Evolutionary conservation across 1,140 invertebrate genomes (phyloP).

Genomic region (Pogonomyrmex californicus): DNA sequence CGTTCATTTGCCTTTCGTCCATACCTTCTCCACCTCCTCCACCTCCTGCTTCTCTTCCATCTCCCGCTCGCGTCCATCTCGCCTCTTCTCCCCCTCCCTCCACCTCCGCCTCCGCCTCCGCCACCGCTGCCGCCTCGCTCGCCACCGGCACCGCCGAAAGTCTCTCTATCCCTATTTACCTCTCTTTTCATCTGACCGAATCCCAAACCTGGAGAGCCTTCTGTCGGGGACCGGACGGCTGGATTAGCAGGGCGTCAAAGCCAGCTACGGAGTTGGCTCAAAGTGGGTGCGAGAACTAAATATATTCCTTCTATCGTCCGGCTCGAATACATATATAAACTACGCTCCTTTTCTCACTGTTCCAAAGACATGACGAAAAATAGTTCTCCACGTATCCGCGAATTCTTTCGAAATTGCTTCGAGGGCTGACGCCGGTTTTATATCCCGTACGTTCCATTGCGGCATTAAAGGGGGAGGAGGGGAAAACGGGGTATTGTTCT

Average conservation of each 20-base stretch:
- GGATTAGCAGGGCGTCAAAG: conserved; percentile 82
- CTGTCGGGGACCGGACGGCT: conserved; percentile 71
- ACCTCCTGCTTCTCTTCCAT: conserved; percentile 62
- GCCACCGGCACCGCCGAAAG: conserved; percentile 60
- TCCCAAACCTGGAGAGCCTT: conserved; percentile 74
- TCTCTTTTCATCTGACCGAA: conserved; percentile 72
- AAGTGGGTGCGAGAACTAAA: conserved; percentile 77
- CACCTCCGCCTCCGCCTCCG: conserved; percentile 57
- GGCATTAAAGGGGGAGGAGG: conserved; percentile 32
- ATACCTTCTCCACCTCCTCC: conserved; percentile 69
- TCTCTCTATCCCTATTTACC: conserved; percentile 60
- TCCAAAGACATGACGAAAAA: conserved; percentile 36
- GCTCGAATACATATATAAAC: conserved; percentile 52
- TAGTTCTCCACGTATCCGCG: conserved; percentile 5
- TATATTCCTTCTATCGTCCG: conserved; percentile 64
- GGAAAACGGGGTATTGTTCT: conserved; percentile 51
- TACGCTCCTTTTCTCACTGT: conserved; percentile 57
- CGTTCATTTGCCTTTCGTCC: conserved; percentile 87
- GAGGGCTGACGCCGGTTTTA: conserved; percentile 56
- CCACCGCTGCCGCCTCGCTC: conserved; percentile 36
- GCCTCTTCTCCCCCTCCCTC: conserved; percentile 43
- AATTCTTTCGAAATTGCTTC: conserved; percentile 62
- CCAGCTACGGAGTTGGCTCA: conserved; percentile 74
- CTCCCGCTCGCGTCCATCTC: conserved; percentile 45
- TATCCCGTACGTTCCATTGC: conserved; percentile 53